phyloP scores from a whole-genome alignment of 2,797 vertebrate species.

The Pipistrellus pygmaeus region DNA sequence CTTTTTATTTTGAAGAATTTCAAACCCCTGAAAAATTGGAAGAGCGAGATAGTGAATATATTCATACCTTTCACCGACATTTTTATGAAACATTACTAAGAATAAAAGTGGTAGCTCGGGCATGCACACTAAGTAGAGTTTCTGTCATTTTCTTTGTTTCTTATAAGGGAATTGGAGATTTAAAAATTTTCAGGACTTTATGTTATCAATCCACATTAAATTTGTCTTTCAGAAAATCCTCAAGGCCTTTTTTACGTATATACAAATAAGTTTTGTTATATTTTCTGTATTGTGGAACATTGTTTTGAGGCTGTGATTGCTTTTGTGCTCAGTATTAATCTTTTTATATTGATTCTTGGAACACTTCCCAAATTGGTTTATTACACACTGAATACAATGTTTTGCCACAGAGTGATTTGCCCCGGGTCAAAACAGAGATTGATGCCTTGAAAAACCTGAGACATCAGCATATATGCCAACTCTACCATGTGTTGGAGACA shows the following conservation, averaged over 20 bases:
- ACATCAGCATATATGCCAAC: slow-evolving; percentile 95
- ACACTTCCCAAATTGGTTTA: neutral
- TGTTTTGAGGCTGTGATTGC: neutral
- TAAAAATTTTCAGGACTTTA: neutral
- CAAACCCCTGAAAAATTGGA: neutral
- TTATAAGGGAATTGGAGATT: neutral
- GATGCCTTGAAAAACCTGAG: slow-evolving; percentile 96
- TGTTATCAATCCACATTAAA: neutral
- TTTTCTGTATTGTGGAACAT: slow-evolving; percentile 40
- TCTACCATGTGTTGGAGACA: slow-evolving; percentile 97
- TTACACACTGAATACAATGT: slow-evolving; percentile 53
- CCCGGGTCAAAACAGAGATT: slow-evolving; percentile 95
- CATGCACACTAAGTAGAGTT: neutral
- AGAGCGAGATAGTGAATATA: neutral
- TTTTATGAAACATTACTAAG: neutral
- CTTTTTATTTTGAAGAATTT: slow-evolving; percentile 56
- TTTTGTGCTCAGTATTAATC: slow-evolving; percentile 13
- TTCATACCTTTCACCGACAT: neutral
- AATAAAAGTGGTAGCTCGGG: neutral
- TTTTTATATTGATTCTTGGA: slow-evolving; percentile 3
- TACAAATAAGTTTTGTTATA: neutral
- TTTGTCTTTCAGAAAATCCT: slow-evolving; percentile 39
- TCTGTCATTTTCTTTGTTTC: slow-evolving; percentile 20
- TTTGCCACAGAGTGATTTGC: slow-evolving; percentile 93
- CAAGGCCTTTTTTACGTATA: neutral